Conservation (phyloP, 2,797 vertebrate genomes). For the Labeo calbasu region DNA sequence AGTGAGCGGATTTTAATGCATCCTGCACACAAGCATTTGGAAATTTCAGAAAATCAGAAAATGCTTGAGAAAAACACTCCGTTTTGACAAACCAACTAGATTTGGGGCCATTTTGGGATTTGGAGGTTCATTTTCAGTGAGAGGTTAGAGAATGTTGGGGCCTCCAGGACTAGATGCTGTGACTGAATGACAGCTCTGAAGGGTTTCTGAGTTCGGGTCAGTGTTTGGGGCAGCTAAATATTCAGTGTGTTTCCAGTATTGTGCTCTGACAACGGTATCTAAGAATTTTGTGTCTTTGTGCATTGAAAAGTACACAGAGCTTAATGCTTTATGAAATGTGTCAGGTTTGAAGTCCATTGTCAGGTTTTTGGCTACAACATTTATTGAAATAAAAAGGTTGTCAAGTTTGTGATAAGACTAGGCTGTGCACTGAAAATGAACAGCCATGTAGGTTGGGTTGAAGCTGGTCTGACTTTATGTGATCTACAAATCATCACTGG, state of each 20-base stretch:
- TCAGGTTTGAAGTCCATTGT: constrained; percentile 12
- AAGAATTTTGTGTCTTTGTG: constrained; percentile 10
- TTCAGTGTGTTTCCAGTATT: constrained; percentile 12
- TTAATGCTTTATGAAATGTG: background rate
- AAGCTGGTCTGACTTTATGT: constrained; percentile 32
- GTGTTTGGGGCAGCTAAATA: constrained; percentile 19
- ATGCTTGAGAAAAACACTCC: background rate
- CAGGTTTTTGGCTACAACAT: constrained; percentile 4
- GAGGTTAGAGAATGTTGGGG: constrained; percentile 7
- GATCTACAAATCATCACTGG: constrained; percentile 48
- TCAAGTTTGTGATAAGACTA: background rate
- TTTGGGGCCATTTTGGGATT: background rate
- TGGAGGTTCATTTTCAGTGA: background rate
- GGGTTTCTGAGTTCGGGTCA: constrained; percentile 30
- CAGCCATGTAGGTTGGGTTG: background rate
- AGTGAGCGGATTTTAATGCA: background rate
- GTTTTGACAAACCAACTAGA: constrained; percentile 11
- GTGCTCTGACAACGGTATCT: constrained; percentile 1
- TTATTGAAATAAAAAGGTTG: constrained; percentile 23
- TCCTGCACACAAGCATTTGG: background rate
- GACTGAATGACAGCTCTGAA: constrained; percentile 38
- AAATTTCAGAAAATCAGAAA: background rate
- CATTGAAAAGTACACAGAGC: constrained; percentile 4
- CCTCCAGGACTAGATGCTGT: constrained; percentile 22
- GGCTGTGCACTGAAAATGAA: constrained; percentile 27